Percentiles rank a stretch among this genome's conserved stretches.
Conservation (phyloP, 2,113 vertebrate species). For the Eurystomus gularis region DNA sequence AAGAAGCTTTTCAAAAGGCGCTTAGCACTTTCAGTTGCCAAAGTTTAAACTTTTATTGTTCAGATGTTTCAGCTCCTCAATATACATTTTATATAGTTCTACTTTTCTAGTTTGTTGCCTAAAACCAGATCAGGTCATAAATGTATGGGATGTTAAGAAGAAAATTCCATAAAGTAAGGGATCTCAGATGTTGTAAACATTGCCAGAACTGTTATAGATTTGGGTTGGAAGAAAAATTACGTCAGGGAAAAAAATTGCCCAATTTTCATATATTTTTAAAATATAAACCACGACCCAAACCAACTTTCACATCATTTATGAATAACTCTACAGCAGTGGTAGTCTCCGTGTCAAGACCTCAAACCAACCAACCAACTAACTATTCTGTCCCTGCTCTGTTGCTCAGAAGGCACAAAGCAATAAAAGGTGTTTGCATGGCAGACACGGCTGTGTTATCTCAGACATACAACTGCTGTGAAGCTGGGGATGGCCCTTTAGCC, state of each 20-base stretch:
- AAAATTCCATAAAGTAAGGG: neutral
- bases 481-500: neutral
- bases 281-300: neutral
- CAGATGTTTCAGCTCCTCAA: neutral
- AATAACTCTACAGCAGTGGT: neutral
- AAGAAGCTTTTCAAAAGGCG: neutral
- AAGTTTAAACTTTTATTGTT: conserved; percentile 3
- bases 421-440: neutral
- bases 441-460: neutral
- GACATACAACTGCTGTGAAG: neutral
- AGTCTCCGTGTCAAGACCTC: neutral
- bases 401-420: neutral
- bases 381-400: neutral
- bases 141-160: neutral
- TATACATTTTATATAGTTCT: conserved; percentile 8
- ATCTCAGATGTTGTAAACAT: neutral
- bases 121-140: neutral
- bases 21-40: conserved; percentile 6
- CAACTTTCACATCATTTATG: neutral
- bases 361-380: neutral
- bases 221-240: neutral
- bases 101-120: conserved; percentile 23
- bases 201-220: neutral
- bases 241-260: neutral
- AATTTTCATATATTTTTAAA: neutral